A percentile compares a stretch with the other conserved stretches of the same genome.
Conservation (phyloP, 2,113 vertebrate species). For the Zosterops pallidus region DNA sequence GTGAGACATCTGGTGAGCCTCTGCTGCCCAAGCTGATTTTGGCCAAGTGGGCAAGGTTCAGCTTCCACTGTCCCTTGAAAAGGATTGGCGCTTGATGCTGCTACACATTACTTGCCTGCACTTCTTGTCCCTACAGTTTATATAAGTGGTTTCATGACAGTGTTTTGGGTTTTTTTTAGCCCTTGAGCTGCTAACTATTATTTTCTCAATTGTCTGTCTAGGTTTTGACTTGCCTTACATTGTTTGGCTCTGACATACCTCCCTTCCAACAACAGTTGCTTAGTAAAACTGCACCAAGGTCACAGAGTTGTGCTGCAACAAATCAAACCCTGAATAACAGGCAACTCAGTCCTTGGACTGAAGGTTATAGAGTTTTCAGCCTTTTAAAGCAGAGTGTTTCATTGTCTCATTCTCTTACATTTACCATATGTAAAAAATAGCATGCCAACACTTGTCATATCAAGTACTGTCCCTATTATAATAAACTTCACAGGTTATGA, state of each 20-base stretch:
- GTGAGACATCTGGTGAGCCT: background rate
- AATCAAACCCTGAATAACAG: background rate
- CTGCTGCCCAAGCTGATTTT: background rate
- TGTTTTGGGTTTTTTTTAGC: background rate
- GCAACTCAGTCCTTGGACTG: background rate
- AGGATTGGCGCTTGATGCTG: background rate
- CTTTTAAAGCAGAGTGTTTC: background rate
- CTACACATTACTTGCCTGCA: no score
- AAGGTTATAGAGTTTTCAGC: background rate
- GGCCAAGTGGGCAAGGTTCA: background rate
- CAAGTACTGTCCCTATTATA: background rate
- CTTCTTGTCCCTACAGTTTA: background rate
- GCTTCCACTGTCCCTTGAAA: background rate
- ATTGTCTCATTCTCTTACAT: background rate
- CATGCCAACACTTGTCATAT: background rate
- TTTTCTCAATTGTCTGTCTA: background rate
- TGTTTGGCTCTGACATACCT: background rate
- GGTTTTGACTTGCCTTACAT: background rate
- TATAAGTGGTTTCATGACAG: background rate
- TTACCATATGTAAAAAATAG: background rate
- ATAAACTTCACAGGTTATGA: background rate
- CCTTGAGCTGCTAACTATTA: background rate
- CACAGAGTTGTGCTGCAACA: background rate
- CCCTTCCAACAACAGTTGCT: background rate
- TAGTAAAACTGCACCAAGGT: background rate